Conservation (phyloP, 2,113 vertebrate genomes). For the Holacanthus passer region DNA sequence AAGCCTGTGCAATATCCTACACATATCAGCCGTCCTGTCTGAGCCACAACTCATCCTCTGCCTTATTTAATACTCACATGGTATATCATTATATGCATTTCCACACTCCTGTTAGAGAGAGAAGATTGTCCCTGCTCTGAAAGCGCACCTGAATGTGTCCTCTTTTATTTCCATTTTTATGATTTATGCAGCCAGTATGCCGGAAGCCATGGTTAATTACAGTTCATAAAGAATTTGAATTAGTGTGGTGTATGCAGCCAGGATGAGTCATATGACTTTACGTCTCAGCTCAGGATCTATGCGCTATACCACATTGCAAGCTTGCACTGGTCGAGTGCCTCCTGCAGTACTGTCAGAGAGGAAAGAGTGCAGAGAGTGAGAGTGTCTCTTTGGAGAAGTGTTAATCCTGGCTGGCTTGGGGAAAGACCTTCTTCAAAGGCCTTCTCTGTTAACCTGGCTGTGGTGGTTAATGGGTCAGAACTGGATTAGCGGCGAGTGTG, state of each 20-base stretch:
- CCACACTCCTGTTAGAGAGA: neutral
- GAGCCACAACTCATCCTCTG: neutral
- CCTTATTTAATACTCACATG: neutral
- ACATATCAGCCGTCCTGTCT: neutral
- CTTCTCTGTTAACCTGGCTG: slow-evolving; percentile 63
- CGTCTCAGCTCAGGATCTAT: neutral
- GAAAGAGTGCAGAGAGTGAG: neutral
- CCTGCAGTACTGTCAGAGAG: neutral
- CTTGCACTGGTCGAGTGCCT: slow-evolving; percentile 8
- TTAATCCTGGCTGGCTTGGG: slow-evolving; percentile 59
- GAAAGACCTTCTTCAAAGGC: slow-evolving; percentile 63
- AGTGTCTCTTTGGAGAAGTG: slow-evolving; percentile 36
- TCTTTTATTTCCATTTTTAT: slow-evolving; percentile 15
- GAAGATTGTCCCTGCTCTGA: neutral
- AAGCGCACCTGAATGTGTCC: neutral
- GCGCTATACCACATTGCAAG: neutral
- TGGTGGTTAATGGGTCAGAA: slow-evolving; percentile 66
- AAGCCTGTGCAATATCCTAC: neutral
- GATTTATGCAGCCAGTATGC: slow-evolving; percentile 18
- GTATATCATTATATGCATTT: neutral
- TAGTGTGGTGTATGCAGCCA: neutral
- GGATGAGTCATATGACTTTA: slow-evolving; percentile 24
- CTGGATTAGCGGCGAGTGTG: slow-evolving; percentile 59
- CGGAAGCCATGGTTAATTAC: slow-evolving; percentile 27
- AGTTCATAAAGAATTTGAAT: slow-evolving; percentile 50